Conservation (phyloP, 92 coral and sea anemone genomes). For the Palythoa grandis region DNA sequence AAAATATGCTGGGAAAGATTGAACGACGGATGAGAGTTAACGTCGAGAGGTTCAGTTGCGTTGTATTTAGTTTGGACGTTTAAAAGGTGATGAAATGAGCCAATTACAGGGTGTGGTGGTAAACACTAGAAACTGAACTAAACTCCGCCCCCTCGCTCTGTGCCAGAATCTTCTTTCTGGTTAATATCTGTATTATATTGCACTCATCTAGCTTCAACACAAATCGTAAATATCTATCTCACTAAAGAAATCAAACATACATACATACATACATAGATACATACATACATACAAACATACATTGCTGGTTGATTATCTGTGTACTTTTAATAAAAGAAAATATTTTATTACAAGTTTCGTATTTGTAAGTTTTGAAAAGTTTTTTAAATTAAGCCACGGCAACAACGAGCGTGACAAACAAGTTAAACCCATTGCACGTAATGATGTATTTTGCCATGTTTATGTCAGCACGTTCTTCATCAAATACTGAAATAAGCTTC, state of each 20-base stretch:
- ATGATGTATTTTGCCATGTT: neutral
- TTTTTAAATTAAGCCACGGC: neutral
- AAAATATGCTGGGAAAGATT: too few relatives aligned
- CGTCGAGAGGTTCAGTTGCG: neutral
- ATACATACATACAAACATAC: neutral
- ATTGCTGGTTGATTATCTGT: too few relatives aligned
- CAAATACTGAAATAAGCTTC: too few relatives aligned
- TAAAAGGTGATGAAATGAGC: neutral
- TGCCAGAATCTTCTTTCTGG: neutral
- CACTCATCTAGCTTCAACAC: neutral
- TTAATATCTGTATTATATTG: neutral
- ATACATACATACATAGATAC: neutral
- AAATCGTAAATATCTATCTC: neutral
- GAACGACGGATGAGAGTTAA: too few relatives aligned
- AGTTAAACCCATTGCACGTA: neutral
- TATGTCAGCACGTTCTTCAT: neutral
- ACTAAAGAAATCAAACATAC: neutral
- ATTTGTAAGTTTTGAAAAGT: neutral
- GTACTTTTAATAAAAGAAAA: too few relatives aligned
- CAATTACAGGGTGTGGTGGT: neutral
- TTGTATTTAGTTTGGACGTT: neutral
- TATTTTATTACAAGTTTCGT: neutral
- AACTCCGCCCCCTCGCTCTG: neutral
- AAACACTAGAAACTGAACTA: neutral
- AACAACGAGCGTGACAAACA: neutral